Conservation (phyloP, 2,888 invertebrate species). For the Gerris lacustris region DNA sequence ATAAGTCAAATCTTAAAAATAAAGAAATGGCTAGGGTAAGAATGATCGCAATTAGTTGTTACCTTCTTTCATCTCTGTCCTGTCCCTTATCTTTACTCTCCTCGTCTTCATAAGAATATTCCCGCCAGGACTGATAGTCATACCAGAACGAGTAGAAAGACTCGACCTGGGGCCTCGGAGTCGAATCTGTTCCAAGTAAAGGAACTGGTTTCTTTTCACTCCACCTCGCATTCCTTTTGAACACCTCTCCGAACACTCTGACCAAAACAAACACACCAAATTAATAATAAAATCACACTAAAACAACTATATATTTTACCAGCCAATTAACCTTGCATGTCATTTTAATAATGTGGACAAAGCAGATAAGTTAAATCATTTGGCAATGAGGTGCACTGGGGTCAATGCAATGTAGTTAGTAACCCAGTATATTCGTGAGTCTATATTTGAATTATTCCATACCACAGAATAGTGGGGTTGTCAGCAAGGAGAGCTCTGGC, state of each 20-base stretch:
- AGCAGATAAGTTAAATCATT: too few relatives aligned
- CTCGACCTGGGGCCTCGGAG: conserved; percentile 74
- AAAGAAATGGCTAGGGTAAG: too few relatives aligned
- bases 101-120: conserved; percentile 96
- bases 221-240: conserved; percentile 76
- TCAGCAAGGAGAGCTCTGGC: too few relatives aligned
- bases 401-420: too few relatives aligned
- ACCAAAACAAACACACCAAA: conserved; percentile 19
- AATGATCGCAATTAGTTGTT: background rate
- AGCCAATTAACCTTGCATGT: background rate
- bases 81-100: conserved; percentile 97
- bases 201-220: conserved; percentile 81
- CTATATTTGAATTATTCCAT: too few relatives aligned
- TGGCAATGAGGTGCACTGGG: too few relatives aligned
- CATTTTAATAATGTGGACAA: background rate
- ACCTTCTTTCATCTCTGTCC: conserved; percentile 40
- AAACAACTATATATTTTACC: conserved; percentile 5
- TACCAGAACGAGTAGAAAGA: conserved; percentile 96
- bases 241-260: conserved; percentile 40
- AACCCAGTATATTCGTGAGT: too few relatives aligned
- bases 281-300: background rate
- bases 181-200: conserved; percentile 60
- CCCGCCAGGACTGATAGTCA: conserved; percentile 96
- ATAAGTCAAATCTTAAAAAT: too few relatives aligned
- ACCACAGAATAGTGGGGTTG: too few relatives aligned